These are phyloP conservation scores for Drosophila pectinifera DNA, from an alignment of 1,140 invertebrate genomes.

Conservation along the genomic window DNA sequence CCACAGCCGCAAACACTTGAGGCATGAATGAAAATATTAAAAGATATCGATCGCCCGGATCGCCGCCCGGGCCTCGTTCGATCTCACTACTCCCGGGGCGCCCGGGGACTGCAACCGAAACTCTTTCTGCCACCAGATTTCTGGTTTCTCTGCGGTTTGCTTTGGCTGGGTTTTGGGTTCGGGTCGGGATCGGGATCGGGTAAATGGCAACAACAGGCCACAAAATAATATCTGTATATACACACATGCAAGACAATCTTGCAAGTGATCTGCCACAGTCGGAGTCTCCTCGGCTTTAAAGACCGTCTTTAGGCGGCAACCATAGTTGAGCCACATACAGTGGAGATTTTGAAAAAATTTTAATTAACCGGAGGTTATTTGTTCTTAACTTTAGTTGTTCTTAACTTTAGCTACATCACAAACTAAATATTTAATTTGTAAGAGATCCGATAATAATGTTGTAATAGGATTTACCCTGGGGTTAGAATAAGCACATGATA, in stretches of 20 bases:
- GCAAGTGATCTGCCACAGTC: conserved; percentile 47
- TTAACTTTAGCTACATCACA: too few relatives aligned
- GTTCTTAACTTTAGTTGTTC: not conserved
- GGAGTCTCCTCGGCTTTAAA: conserved; percentile 29
- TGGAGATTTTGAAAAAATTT: not conserved
- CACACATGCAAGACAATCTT: conserved; percentile 44
- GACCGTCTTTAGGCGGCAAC: conserved; percentile 43
- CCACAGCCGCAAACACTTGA: conserved; percentile 59
- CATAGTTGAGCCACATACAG: conserved; percentile 35
- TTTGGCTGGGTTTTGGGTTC: not conserved
- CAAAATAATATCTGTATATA: conserved; percentile 62
- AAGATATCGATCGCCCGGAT: conserved; percentile 70
- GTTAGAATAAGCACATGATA: too few relatives aligned
- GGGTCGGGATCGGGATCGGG: conserved; percentile 11
- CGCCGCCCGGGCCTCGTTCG: conserved; percentile 14
- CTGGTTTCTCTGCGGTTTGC: conserved; percentile 44
- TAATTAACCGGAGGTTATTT: not conserved
- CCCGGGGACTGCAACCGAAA: conserved; percentile 32
- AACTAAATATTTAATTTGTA: too few relatives aligned
- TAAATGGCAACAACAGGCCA: conserved; percentile 27
- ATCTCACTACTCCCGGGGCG: conserved; percentile 36
- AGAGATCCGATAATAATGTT: not conserved
- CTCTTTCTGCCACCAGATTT: conserved; percentile 47
- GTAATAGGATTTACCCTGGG: not conserved
- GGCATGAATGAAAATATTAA: conserved; percentile 80